Percentiles rank a stretch among this genome's conserved stretches.
Conservation (phyloP, 2,888 invertebrate genomes). For the Drosophila recens region DNA sequence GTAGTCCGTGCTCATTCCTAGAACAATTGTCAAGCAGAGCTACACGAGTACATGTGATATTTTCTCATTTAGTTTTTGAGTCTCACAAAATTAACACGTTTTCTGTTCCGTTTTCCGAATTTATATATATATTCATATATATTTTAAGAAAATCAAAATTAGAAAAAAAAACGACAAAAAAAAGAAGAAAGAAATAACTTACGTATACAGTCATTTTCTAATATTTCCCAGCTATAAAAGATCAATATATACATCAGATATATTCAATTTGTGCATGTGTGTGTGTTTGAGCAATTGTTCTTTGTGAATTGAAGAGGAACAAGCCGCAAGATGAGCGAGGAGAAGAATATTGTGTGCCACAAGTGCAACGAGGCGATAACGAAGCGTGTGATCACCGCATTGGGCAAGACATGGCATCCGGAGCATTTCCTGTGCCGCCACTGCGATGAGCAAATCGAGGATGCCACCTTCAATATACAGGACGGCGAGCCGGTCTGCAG, state of each 20-base stretch:
- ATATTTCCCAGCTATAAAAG: not conserved
- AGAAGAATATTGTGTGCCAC: constrained; percentile 65
- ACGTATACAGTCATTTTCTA: not conserved
- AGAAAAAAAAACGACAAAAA: constrained; percentile 12
- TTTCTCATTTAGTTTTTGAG: constrained; percentile 72
- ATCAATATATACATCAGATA: not conserved
- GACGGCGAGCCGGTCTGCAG: constrained; percentile 94
- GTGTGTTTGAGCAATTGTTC: constrained; percentile 14
- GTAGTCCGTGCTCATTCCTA: constrained; percentile 4
- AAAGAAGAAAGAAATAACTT: not conserved
- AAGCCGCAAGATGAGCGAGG: constrained; percentile 42
- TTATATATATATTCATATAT: constrained; percentile 42
- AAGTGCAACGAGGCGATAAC: constrained; percentile 77
- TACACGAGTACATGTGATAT: not conserved
- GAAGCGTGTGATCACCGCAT: constrained; percentile 91
- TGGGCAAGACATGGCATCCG: constrained; percentile 96
- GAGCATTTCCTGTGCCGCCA: constrained; percentile 96
- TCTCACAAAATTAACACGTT: constrained; percentile 78
- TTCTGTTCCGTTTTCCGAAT: constrained; percentile 64
- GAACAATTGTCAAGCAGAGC: constrained; percentile 4
- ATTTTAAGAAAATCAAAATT: constrained; percentile 52
- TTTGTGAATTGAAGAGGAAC: not conserved
- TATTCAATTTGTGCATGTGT: constrained; percentile 3
- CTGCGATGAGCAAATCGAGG: constrained; percentile 94
- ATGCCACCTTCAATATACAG: constrained; percentile 92